Percentiles rank a stretch among this genome's conserved stretches.
phyloP scores from a whole-genome alignment of 2,797 vertebrate genomes.

The Amphiprion clarkii region DNA sequence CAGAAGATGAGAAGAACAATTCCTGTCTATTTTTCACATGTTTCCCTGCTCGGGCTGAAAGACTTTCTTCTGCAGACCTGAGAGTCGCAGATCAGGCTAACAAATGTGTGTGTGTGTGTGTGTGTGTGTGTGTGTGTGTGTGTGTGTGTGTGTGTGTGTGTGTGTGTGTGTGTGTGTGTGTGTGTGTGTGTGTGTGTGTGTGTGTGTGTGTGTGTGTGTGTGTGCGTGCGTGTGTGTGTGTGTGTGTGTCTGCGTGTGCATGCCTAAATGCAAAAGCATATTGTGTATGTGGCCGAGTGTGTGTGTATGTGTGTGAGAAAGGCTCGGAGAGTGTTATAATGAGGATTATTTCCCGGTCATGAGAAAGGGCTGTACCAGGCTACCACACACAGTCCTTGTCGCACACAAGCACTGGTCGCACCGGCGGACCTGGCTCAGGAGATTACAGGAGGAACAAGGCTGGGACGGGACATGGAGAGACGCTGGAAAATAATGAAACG shows the following conservation, averaged over 20 bases:
- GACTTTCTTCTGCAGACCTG: constrained; percentile 66
- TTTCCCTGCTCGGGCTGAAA: constrained; percentile 62
- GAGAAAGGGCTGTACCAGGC: constrained; percentile 90
- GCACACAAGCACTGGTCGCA: constrained; percentile 84
- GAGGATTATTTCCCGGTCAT: constrained; percentile 89
- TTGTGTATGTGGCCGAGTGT: constrained; percentile 51
- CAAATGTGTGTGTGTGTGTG: constrained; percentile 53
- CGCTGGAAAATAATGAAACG: constrained; percentile 26
- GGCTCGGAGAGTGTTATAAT: constrained; percentile 77
- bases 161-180: constrained; percentile 27
- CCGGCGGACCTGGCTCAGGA: constrained; percentile 79
- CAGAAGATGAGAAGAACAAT: constrained; percentile 76
- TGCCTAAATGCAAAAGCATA: constrained; percentile 50
- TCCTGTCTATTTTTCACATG: constrained; percentile 81
- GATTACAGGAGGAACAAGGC: constrained; percentile 81
- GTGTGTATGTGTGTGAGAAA: constrained; percentile 62
- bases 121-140: constrained; percentile 53
- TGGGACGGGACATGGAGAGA: constrained; percentile 52
- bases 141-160: constrained; percentile 26
- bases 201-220: constrained; percentile 48
- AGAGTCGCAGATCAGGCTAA: constrained; percentile 58
- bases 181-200: constrained; percentile 43
- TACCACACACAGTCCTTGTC: constrained; percentile 87
- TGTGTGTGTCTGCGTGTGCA: constrained; percentile 41
- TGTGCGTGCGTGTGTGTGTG: constrained; percentile 46